Evolutionary conservation across 2,888 invertebrate species (phyloP), one percentile per base, ranked within the genome.

Genomic region (Macrophya annulata): DNA sequence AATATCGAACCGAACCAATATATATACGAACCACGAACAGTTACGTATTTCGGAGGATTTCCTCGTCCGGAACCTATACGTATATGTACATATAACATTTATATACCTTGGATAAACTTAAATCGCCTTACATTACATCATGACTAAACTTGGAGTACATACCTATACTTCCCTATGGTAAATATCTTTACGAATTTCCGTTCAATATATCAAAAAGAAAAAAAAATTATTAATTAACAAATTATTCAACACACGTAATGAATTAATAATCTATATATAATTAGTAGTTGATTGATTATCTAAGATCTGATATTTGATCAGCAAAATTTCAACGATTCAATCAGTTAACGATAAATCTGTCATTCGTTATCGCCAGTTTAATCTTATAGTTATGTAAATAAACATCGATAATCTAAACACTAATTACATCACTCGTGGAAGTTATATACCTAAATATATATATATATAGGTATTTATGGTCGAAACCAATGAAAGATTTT

Each of bases 1-100:
- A 83, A 48, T 83, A 83, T 83, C 83, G 83, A 45, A 21, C 68
- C 48, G 37, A 21, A 68, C 21, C 81, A n/a, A 68, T 68, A n/a
- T 81, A 77, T 77, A 55, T 77, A 55, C 77, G 10, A 65, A 25
- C 21, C n/a, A 37, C 65, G 21, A 77, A 77, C 55, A 76, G 77
- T 77, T 77, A 83, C 68, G 68, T 62, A 62, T 62, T 25, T 25
- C 55, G 55, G n/a, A 55, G 55, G 55, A 55, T 55, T 55, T 55
- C 55, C 55, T 8, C 31, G 48, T 10, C 48, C 12, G 10, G 12
- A 48, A 48, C 48, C 48, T 48, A 48, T 48, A 31, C 3, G 1
- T 31, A 31, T 31, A 31, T 31, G 1, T 31, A 31, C 3, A 31
- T 31, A 1, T 31, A 31, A n/a, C n/a, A 55, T 55, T 1, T 2